These are phyloP conservation scores for Netelia melanura DNA, from an alignment of 2,888 invertebrate species.

Conservation along the genomic window DNA sequence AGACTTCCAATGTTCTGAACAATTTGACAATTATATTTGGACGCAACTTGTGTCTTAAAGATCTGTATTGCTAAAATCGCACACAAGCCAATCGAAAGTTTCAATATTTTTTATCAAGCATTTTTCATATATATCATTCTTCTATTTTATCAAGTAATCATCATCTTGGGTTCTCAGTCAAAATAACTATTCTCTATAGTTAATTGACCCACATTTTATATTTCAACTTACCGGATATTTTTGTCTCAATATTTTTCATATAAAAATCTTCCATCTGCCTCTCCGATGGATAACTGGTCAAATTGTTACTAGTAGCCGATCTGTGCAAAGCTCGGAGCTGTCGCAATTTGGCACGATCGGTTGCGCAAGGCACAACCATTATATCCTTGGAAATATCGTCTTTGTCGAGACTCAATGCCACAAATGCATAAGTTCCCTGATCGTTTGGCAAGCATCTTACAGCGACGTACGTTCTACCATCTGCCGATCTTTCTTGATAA, in stretches of 20 bases:
- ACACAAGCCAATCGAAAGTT: too few species aligned
- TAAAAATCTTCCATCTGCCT: slow-evolving; percentile 73
- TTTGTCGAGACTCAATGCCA: slow-evolving; percentile 84
- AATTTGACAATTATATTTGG: too few species aligned
- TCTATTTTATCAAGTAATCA: too few species aligned
- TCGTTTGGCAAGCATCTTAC: slow-evolving; percentile 84
- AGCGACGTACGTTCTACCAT: slow-evolving; percentile 85
- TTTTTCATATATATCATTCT: too few species aligned
- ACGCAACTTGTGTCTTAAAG: too few species aligned
- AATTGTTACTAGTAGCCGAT: slow-evolving; percentile 53
- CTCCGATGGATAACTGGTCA: slow-evolving; percentile 66
- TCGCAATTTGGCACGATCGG: slow-evolving; percentile 66
- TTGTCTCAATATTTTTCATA: slow-evolving; percentile 70
- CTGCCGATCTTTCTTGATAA: slow-evolving; percentile 75
- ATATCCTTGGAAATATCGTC: slow-evolving; percentile 82
- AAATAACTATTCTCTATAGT: too few species aligned
- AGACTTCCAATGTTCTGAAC: too few species aligned
- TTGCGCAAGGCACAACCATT: slow-evolving; percentile 73
- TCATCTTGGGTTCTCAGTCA: too few species aligned
- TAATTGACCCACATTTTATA: slow-evolving; percentile 62
- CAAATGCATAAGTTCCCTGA: slow-evolving; percentile 85
- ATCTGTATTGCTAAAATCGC: too few species aligned
- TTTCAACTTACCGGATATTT: slow-evolving; percentile 71
- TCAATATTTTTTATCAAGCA: too few species aligned
- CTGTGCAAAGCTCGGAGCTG: slow-evolving; percentile 67